These are phyloP conservation scores for Odontamblyopus rebecca DNA, from an alignment of 2,797 vertebrate species.

Conservation along the genomic window DNA sequence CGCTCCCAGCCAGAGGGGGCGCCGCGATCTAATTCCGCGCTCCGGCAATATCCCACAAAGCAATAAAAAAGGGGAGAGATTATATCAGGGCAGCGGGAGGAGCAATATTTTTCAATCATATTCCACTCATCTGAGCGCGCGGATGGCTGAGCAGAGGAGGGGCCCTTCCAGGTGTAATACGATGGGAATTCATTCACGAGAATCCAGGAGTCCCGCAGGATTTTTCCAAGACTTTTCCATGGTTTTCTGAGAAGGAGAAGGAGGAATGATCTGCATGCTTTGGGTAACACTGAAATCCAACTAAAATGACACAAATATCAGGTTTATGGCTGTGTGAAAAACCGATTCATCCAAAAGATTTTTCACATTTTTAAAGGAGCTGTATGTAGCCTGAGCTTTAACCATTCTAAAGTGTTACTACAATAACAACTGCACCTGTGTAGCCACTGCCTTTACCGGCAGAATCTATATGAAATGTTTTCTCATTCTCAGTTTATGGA, in stretches of 20 bases:
- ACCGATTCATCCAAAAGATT: no score
- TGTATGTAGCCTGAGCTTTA: no score
- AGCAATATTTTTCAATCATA: conserved; percentile 74
- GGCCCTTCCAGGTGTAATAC: conserved; percentile 2
- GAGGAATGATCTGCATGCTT: background rate
- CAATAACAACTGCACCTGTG: no score
- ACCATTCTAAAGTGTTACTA: no score
- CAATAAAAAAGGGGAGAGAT: conserved; percentile 75
- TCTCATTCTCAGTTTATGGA: no score
- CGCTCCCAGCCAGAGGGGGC: conserved; percentile 59
- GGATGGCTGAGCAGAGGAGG: conserved; percentile 47
- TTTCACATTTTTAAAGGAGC: no score
- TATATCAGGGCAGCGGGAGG: conserved; percentile 71
- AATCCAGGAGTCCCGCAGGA: background rate
- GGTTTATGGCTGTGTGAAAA: no score
- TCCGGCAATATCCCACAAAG: conserved; percentile 76
- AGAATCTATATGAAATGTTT: no score
- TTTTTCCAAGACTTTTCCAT: background rate
- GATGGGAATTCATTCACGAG: background rate
- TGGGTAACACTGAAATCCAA: background rate
- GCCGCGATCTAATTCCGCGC: conserved; percentile 73
- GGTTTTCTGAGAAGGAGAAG: background rate
- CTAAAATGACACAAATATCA: background rate
- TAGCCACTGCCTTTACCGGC: no score
- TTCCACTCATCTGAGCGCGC: conserved; percentile 50